Conservation (phyloP, 2,888 invertebrate species). For the Cynaeus angustus region DNA sequence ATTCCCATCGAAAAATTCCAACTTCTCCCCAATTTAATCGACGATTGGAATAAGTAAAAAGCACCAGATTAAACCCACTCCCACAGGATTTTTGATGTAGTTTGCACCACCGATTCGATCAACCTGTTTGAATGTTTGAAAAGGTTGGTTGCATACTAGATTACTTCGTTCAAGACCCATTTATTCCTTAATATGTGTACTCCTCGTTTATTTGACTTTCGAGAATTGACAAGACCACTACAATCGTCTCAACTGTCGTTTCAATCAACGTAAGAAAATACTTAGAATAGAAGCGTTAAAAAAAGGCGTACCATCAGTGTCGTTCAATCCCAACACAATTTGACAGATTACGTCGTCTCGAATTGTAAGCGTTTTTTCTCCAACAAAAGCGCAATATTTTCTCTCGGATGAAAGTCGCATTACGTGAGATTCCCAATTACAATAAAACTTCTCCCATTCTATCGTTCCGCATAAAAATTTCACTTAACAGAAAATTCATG, state of each 20-base stretch:
- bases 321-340: too few species aligned
- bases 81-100: conserved; percentile 2
- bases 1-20: too few species aligned
- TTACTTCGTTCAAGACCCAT: neutral
- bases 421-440: neutral
- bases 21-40: conserved; percentile 15
- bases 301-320: too few species aligned
- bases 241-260: too few species aligned
- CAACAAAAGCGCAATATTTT: too few species aligned
- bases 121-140: conserved; percentile 35
- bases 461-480: neutral
- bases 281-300: too few species aligned
- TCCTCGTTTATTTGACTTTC: neutral
- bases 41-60: conserved; percentile 23
- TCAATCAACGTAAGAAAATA: too few species aligned
- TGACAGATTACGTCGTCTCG: too few species aligned
- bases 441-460: neutral
- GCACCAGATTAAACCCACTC: conserved; percentile 12
- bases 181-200: neutral
- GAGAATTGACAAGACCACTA: neutral
- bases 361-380: too few species aligned
- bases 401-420: neutral
- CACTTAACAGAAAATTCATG: neutral
- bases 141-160: neutral
- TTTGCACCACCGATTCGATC: conserved; percentile 3